These are phyloP conservation scores for Tribolium freemani DNA, from an alignment of 2,888 invertebrate species.

Conservation along the genomic window DNA sequence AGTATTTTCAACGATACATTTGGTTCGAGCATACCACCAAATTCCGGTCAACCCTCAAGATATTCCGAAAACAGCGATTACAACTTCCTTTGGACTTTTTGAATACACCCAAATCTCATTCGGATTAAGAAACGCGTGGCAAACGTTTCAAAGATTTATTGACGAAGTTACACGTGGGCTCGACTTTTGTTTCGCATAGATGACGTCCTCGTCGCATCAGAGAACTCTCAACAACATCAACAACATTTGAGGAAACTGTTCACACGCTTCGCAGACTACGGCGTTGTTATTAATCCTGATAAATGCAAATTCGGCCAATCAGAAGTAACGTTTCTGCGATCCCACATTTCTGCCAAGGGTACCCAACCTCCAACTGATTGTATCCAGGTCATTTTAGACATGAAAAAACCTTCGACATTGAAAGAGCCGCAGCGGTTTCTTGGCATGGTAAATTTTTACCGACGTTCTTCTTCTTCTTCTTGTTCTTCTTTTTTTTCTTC, in stretches of 20 bases:
- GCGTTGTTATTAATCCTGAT: constrained; percentile 53
- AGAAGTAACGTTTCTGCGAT: constrained; percentile 28
- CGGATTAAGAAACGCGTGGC: constrained; percentile 64
- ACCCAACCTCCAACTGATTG: constrained; percentile 54
- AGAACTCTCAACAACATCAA: constrained; percentile 47
- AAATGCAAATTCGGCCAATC: constrained; percentile 57
- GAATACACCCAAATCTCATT: constrained; percentile 58
- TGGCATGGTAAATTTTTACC: constrained; percentile 62
- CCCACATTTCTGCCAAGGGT: constrained; percentile 49
- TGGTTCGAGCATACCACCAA: constrained; percentile 60
- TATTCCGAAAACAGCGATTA: constrained; percentile 62
- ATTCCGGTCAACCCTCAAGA: constrained; percentile 59
- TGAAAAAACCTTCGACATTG: constrained; percentile 53
- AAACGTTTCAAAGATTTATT: constrained; percentile 64
- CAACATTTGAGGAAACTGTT: constrained; percentile 51
- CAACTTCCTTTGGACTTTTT: constrained; percentile 52
- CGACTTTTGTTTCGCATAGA: constrained; percentile 59
- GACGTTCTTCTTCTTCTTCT: too few relatives aligned
- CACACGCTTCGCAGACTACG: constrained; percentile 50
- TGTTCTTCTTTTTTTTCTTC: too few relatives aligned
- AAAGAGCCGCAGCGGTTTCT: constrained; percentile 57
- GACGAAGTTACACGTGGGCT: constrained; percentile 56
- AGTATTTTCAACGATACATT: constrained; percentile 61
- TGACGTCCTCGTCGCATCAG: constrained; percentile 56
- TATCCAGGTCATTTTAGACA: constrained; percentile 55